Evolutionary conservation across 2,113 vertebrate genomes (phyloP), one percentile per base, ranked within the genome.

Genomic region (Gnathonemus longibarbis): DNA sequence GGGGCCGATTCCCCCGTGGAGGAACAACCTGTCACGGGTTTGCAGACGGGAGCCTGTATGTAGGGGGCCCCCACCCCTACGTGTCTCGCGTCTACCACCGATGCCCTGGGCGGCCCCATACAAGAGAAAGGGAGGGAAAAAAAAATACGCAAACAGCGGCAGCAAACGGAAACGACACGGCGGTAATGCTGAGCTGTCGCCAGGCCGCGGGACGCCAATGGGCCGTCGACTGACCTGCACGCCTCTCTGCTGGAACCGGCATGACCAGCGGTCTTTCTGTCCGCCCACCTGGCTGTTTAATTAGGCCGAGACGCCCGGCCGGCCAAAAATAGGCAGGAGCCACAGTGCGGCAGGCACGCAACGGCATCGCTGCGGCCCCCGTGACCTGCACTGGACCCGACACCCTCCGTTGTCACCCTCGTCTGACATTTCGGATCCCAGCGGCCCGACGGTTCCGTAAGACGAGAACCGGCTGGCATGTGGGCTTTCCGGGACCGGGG

Each of bases 11-110:
- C 88, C 70, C 88, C 88, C 39, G 88, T 11, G 46, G 88, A 83
- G 88, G 70, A 50, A 89, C 46, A 74, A 89, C 70, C 88, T 89
- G 88, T 89, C 88, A 89, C 31, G 27, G 70, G 48, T 48, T 87
- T 48, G 48, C 85, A 87, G 85, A 19, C 27, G 27, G 85, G 49
- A 52, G 21, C 85, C 48, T 50, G 48, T 50, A 21, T 9, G 8
- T 13, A 24, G 11, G 48, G 84, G 48, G 24, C 46, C 84, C 83
- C 83, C 39, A 17, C 19, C 83, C 21, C 19, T n/a, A 85, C 46
- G 85, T 35, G 48, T 87, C n/a, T 84, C 42, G 10, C 83, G 39
- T 84, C 83, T 84, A 84, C 83, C 6, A 2, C 39, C 5, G 19
- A 13, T 10, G 45, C 83, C 45, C 17, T 21, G 42, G 45, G 45